phyloP scores from a whole-genome alignment of 2,113 vertebrate species.

The Petrocephalus zakoni region DNA sequence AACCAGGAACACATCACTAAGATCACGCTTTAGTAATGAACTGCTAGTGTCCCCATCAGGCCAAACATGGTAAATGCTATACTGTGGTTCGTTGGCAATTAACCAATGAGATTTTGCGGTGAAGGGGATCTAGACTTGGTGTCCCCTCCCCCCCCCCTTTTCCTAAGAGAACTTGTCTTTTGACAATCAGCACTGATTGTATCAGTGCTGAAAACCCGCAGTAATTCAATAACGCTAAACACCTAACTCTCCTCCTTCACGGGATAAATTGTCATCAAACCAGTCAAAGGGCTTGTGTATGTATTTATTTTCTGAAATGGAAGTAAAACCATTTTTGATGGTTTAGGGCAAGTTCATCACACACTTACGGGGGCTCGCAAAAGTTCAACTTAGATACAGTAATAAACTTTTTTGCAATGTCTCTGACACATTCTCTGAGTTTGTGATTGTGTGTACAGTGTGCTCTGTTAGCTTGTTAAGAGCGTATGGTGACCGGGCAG shows the following conservation, averaged over 20 bases:
- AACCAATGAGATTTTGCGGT: neutral
- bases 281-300: neutral
- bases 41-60: neutral
- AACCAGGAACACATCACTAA: neutral
- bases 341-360: neutral
- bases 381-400: neutral
- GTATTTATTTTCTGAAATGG: slow-evolving; percentile 16
- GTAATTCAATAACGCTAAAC: neutral
- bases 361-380: neutral
- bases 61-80: neutral
- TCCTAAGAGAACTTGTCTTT: too few relatives aligned
- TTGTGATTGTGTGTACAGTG: neutral
- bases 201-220: neutral
- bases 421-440: neutral
- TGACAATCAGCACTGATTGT: too few relatives aligned
- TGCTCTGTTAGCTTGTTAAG: neutral
- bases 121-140: neutral
- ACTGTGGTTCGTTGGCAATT: neutral
- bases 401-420: neutral
- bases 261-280: neutral
- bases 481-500: neutral
- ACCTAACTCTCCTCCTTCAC: neutral
- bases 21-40: neutral
- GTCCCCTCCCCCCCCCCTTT: too few relatives aligned
- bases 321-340: neutral